phyloP scores from a whole-genome alignment of 2,797 vertebrate species.

The Aplochiton taeniatus region DNA sequence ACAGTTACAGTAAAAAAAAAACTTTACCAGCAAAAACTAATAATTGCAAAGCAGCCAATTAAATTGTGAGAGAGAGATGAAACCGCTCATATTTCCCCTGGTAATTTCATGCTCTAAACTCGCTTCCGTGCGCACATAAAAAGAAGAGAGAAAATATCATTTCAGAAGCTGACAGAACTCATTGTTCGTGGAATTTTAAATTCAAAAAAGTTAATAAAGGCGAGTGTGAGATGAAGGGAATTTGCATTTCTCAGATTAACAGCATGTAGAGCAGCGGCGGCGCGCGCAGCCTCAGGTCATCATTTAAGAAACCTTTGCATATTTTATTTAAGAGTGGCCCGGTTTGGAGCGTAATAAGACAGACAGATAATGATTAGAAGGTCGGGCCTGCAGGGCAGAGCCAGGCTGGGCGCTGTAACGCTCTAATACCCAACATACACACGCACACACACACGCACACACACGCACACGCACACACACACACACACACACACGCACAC shows the following conservation, averaged over 20 bases:
- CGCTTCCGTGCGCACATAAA: slow-evolving; percentile 92
- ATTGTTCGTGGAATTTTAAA: slow-evolving; percentile 99
- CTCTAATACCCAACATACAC: slow-evolving; percentile 77
- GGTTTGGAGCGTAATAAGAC: slow-evolving; percentile 99
- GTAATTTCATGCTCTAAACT: slow-evolving; percentile 99
- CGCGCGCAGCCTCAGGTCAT: slow-evolving; percentile 99
- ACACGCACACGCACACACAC: slow-evolving; percentile 43
- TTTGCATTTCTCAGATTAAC: slow-evolving; percentile 99
- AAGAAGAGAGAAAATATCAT: slow-evolving; percentile 99
- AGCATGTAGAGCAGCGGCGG: slow-evolving; percentile 99
- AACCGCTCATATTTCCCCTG: slow-evolving; percentile 99
- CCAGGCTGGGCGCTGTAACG: slow-evolving; percentile 88
- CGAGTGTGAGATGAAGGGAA: slow-evolving; percentile 99
- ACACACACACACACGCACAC: slow-evolving; percentile 21
- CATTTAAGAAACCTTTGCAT: slow-evolving; percentile 99
- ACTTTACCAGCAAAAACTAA: slow-evolving; percentile 99
- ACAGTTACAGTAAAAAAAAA: slow-evolving; percentile 97
- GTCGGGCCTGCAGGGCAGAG: slow-evolving; percentile 99
- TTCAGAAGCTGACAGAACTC: slow-evolving; percentile 99
- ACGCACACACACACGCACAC: slow-evolving; percentile 48
- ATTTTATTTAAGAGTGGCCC: slow-evolving; percentile 99
- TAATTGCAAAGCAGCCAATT: slow-evolving; percentile 99
- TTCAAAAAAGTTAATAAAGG: slow-evolving; percentile 99
- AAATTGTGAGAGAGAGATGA: slow-evolving; percentile 99
- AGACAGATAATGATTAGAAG: slow-evolving; percentile 99